phyloP scores from a whole-genome alignment of 2,113 vertebrate genomes.

The Brachyistius frenatus region DNA sequence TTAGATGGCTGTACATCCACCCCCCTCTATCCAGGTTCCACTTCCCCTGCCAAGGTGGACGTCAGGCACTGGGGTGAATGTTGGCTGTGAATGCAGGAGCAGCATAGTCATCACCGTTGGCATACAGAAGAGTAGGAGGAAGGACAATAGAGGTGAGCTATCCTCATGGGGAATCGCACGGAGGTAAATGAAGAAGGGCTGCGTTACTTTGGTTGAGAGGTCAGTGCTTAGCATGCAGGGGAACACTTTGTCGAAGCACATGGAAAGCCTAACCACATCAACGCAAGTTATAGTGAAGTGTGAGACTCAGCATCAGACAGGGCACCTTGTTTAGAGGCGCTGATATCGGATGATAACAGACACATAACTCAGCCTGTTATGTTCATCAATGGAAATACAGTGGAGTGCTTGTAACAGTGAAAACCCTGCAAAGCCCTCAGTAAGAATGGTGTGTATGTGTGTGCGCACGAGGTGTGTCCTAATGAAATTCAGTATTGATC shows the following conservation, averaged over 20 bases:
- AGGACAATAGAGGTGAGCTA: constrained; percentile 77
- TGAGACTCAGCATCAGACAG: constrained; percentile 67
- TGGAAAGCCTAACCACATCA: constrained; percentile 69
- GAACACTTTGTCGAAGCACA: constrained; percentile 45
- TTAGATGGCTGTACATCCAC: background rate
- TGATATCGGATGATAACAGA: constrained; percentile 68
- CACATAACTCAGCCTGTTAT: constrained; percentile 28
- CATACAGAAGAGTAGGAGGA: constrained; percentile 64
- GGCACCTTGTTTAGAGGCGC: constrained; percentile 65
- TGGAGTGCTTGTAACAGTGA: constrained; percentile 28
- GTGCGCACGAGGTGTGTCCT: constrained; percentile 58
- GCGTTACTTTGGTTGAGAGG: constrained; percentile 70
- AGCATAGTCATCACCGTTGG: constrained; percentile 67
- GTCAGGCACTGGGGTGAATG: constrained; percentile 34
- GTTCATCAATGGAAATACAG: constrained; percentile 57
- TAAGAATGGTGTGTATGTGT: constrained; percentile 37
- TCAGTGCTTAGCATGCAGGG: constrained; percentile 79
- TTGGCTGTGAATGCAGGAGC: constrained; percentile 67
- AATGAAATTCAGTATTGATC: constrained; percentile 88
- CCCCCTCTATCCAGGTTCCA: constrained; percentile 23
- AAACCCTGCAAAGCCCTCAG: constrained; percentile 59
- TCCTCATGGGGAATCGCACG: constrained; percentile 72
- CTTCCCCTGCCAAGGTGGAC: constrained; percentile 55
- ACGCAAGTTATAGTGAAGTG: constrained; percentile 49
- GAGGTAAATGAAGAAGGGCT: constrained; percentile 70